These are phyloP conservation scores for Eupeodes corollae DNA, from an alignment of 1,140 invertebrate genomes.

Conservation along the genomic window DNA sequence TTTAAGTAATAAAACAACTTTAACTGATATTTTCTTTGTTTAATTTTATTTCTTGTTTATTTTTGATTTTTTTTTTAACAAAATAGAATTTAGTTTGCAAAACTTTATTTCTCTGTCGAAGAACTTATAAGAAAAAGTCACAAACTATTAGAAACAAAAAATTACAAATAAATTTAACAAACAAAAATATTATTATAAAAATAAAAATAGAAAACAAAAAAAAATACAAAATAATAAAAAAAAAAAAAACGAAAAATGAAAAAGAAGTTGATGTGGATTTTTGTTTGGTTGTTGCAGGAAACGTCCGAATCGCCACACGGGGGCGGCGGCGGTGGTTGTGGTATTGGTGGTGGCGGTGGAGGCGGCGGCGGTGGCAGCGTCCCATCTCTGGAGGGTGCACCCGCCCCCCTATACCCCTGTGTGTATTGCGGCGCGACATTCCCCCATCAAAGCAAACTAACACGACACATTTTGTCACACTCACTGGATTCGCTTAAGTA, in stretches of 20 bases:
- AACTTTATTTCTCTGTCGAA: neutral
- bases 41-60: neutral
- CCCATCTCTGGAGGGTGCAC: constrained; percentile 14
- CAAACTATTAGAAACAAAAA: constrained; percentile 15
- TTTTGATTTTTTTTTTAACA: neutral
- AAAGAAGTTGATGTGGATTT: constrained; percentile 83
- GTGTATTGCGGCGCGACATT: constrained; percentile 78
- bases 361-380: constrained; percentile 9
- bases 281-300: constrained; percentile 88
- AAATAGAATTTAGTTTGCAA: neutral
- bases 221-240: constrained; percentile 7
- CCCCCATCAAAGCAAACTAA: constrained; percentile 78
- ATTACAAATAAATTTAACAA: constrained; percentile 4
- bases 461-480: constrained; percentile 75
- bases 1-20: neutral
- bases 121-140: constrained; percentile 11
- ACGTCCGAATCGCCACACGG: constrained; percentile 56
- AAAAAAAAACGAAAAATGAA: constrained; percentile 23
- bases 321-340: constrained; percentile 35
- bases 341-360: constrained; percentile 36
- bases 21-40: constrained; percentile 1
- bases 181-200: neutral
- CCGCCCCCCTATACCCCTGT: constrained; percentile 55
- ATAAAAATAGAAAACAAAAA: constrained; percentile 15
- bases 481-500: constrained; percentile 76